Conservation (phyloP, 2,888 invertebrate species). For the Fissipunctia ypsillon region DNA sequence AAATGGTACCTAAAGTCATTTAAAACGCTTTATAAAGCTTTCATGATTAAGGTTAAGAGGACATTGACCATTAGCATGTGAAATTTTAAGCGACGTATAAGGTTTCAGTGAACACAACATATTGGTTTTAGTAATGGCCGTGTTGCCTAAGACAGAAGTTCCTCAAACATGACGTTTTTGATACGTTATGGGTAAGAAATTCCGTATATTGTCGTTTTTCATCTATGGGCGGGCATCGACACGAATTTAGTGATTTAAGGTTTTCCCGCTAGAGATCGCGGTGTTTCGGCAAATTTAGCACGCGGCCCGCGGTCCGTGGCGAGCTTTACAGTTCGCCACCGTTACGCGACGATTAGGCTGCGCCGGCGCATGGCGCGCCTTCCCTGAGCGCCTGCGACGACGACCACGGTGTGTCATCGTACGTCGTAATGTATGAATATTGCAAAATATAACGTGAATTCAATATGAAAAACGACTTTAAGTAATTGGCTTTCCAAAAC, state of each 20-base stretch:
- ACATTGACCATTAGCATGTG: conserved; percentile 36
- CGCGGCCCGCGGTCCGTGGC: conserved; percentile 87
- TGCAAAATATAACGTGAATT: conserved; percentile 2
- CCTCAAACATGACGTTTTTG: conserved; percentile 30
- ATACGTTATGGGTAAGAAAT: conserved; percentile 40
- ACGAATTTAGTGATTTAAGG: conserved; percentile 84
- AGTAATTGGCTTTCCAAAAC: background rate
- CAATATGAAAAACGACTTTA: background rate
- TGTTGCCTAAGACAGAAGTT: conserved; percentile 24
- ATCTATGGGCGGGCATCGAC: conserved; percentile 72
- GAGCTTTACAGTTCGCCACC: conserved; percentile 89
- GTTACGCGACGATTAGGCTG: conserved; percentile 88
- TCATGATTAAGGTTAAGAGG: conserved; percentile 58
- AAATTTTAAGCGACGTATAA: conserved; percentile 51
- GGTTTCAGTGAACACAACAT: conserved; percentile 51
- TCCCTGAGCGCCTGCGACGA: conserved; percentile 68
- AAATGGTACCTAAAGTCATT: conserved; percentile 22
- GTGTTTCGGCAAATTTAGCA: conserved; percentile 91
- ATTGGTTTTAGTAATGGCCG: conserved; percentile 55
- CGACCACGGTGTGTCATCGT: conserved; percentile 58
- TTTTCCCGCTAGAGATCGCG: conserved; percentile 87
- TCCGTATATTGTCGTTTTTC: conserved; percentile 49
- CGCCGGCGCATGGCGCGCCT: conserved; percentile 81
- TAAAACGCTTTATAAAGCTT: conserved; percentile 39
- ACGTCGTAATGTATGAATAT: conserved; percentile 39